phyloP scores from a whole-genome alignment of 1,140 invertebrate species.

The Ceratina australensis region DNA sequence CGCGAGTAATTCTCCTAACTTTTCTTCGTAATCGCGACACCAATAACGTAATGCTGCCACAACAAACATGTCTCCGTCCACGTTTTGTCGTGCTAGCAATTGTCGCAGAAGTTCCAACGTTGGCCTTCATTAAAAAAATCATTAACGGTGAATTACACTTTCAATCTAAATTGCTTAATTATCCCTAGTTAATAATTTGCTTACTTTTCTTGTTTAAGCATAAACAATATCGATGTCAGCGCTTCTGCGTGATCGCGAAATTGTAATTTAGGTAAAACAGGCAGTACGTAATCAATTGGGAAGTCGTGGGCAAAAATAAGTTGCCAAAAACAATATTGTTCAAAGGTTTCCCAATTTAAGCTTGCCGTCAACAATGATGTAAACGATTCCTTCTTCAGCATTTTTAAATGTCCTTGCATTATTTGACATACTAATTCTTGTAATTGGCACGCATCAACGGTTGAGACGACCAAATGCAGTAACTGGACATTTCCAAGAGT shows the following conservation, averaged over 20 bases:
- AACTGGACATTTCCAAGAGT: conserved; percentile 92
- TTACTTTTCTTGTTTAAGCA: conserved; percentile 94
- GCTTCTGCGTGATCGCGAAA: conserved; percentile 94
- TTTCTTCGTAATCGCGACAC: conserved; percentile 95
- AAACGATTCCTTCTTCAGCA: conserved; percentile 89
- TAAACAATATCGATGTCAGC: conserved; percentile 92
- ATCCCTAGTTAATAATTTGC: conserved; percentile 46
- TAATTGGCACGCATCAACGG: conserved; percentile 92
- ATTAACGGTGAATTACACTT: conserved; percentile 41
- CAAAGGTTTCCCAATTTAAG: conserved; percentile 96
- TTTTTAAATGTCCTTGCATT: conserved; percentile 91
- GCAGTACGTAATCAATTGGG: conserved; percentile 92
- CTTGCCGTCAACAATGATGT: conserved; percentile 88
- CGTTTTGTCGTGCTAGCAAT: conserved; percentile 88
- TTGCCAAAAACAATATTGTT: conserved; percentile 98
- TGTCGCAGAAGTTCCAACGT: conserved; percentile 91
- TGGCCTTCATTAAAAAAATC: conserved; percentile 81
- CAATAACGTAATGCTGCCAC: conserved; percentile 94
- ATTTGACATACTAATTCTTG: conserved; percentile 94
- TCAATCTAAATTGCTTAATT: neutral
- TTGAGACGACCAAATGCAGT: conserved; percentile 91
- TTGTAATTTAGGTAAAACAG: conserved; percentile 93
- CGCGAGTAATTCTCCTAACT: conserved; percentile 91
- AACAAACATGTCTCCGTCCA: conserved; percentile 88
- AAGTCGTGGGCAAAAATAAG: conserved; percentile 95